Evolutionary conservation across 2,113 vertebrate genomes (phyloP), one percentile per base, ranked within the genome.

Genomic region (Dolichotis patagonum): DNA sequence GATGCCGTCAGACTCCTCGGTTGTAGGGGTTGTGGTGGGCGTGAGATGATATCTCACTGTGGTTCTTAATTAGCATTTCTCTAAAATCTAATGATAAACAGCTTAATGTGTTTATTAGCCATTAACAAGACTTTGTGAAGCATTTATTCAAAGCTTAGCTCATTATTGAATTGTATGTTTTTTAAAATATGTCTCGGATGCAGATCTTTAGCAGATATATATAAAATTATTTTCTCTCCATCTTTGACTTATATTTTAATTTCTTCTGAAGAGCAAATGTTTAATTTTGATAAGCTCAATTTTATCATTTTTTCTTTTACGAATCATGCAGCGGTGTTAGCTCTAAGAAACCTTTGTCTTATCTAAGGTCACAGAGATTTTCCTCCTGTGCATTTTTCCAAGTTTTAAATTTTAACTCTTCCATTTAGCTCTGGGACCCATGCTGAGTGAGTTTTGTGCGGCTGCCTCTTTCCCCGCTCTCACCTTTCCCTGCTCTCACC

Each of bases 111-210:
- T 90, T 65, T 73, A 22, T 82, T 52, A 83, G 38, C 17, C 56
- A 85, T 91, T 67, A 52, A 67, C 62, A 56, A 60, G 80, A 26
- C 32, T 54, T 60, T 95, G 58, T 89, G 38, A 69, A 95, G 43
- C 67, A 95, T 58, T 96, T 91, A 78, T 84, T 90, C 38, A 90
- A 63, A 67, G 67, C 43, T 91, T 88, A 84, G 43, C 67, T 95
- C 43, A 78, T 71, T 90, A 43, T 46, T 77, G 81, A 92, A 65
- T 60, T 90, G 46, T 83, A 85, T 92, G 41, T 60, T 88, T 69
- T 94, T 81, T 54, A 3, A 14, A 52, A 8, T 35, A n/a, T 84
- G 43, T 90, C 92, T 96, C 90, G 24, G 52, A 80, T 87, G 17
- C 9, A 92, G 83, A 28, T 41, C 28, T 65, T 65, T 73, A 89